phyloP scores from a whole-genome alignment of 2,797 vertebrate genomes.

The Decapterus maruadsi region DNA sequence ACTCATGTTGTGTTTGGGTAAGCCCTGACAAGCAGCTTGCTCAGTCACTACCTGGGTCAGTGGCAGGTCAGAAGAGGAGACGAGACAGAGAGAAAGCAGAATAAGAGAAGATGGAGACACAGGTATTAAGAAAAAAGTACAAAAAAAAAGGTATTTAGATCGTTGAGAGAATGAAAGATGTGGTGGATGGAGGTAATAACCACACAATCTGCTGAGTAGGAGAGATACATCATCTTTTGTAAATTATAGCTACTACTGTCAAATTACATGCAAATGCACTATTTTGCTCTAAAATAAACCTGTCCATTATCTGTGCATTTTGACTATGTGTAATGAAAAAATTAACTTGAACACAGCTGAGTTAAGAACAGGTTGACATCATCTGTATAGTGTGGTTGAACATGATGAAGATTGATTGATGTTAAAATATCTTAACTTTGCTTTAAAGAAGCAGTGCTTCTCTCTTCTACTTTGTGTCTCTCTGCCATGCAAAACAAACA shows the following conservation, averaged over 20 bases:
- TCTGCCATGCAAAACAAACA: neutral
- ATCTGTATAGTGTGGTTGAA: conserved; percentile 2
- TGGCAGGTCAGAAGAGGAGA: conserved; percentile 44
- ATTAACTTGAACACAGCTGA: neutral
- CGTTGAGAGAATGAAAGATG: neutral
- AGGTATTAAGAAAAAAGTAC: neutral
- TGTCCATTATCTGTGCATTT: neutral
- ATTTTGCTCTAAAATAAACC: neutral
- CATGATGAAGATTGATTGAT: neutral
- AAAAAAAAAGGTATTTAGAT: neutral
- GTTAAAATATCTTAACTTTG: neutral
- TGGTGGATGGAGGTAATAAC: no score
- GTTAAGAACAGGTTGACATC: neutral
- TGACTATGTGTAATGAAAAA: neutral
- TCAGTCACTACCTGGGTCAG: conserved; percentile 56
- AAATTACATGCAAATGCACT: neutral
- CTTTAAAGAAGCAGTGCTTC: neutral
- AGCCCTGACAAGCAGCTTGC: conserved; percentile 61
- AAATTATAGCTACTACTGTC: neutral
- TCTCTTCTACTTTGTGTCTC: neutral
- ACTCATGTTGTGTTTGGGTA: conserved; percentile 48
- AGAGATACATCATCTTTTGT: neutral
- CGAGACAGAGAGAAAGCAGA: conserved; percentile 13
- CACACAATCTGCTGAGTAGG: neutral
- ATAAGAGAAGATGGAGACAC: neutral